phyloP scores from a whole-genome alignment of 2,113 vertebrate genomes.

The Strix aluco region DNA sequence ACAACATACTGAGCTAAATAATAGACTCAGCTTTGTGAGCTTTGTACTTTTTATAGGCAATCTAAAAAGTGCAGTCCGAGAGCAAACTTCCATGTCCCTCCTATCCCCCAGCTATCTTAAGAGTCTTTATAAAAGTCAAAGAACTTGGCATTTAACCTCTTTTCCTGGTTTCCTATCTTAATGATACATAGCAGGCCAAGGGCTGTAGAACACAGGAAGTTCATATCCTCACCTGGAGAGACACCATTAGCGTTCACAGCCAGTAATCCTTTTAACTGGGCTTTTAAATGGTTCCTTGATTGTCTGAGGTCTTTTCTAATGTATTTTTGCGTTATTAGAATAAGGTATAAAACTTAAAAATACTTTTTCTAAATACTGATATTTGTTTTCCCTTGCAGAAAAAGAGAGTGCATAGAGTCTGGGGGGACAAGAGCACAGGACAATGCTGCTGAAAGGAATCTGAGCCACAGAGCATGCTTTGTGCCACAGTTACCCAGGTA shows the following conservation, averaged over 20 bases:
- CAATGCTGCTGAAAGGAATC: constrained; percentile 61
- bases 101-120: not conserved
- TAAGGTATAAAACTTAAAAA: not conserved
- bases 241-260: not conserved
- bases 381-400: constrained; percentile 18
- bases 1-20: not conserved
- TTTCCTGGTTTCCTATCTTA: not conserved
- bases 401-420: not conserved
- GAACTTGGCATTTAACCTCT: not conserved
- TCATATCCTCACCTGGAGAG: not conserved
- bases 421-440: not conserved
- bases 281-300: not conserved
- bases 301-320: not conserved
- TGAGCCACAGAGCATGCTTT: constrained; percentile 49
- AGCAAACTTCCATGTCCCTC: not conserved
- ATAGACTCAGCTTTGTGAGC: not conserved
- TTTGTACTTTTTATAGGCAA: not conserved
- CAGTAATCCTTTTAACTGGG: not conserved
- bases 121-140: not conserved
- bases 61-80: not conserved
- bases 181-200: accelerated
- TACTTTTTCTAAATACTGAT: not conserved
- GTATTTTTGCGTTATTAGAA: not conserved
- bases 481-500: constrained; percentile 71
- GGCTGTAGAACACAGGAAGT: not conserved